These are phyloP conservation scores for Synergus umbraculus DNA, from an alignment of 2,888 invertebrate species.

Conservation along the genomic window DNA sequence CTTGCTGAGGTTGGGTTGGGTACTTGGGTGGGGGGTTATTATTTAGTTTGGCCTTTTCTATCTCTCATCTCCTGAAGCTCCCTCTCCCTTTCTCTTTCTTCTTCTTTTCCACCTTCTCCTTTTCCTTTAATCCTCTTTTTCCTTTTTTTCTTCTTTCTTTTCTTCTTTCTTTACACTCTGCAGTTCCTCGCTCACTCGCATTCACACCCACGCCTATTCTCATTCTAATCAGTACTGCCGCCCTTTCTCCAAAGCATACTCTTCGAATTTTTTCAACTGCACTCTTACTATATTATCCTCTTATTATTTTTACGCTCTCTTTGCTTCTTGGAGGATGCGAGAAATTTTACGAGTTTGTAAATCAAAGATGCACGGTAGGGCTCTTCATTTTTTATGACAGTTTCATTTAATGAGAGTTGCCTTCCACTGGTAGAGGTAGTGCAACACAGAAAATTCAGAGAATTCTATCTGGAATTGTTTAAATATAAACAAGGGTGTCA, in stretches of 20 bases:
- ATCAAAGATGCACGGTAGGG: neutral
- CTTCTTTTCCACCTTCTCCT: conserved; percentile 40
- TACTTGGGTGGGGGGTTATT: conserved; percentile 71
- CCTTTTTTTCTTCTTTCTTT: conserved; percentile 42
- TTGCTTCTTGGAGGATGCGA: neutral
- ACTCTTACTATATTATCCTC: conserved; percentile 42
- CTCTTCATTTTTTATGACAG: neutral
- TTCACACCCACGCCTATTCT: conserved; percentile 73
- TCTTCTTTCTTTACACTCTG: conserved; percentile 42
- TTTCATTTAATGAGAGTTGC: neutral
- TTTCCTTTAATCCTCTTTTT: conserved; percentile 45
- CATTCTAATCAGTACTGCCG: conserved; percentile 72
- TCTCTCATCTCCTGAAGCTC: conserved; percentile 71
- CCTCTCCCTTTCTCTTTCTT: conserved; percentile 45
- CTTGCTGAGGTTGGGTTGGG: conserved; percentile 66
- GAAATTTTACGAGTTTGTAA: neutral
- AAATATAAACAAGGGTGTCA: neutral
- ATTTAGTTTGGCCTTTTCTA: conserved; percentile 75
- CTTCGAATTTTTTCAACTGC: conserved; percentile 52
- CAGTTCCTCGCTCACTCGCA: conserved; percentile 24
- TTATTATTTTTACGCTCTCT: conserved; percentile 6
- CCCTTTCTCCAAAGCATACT: conserved; percentile 55
- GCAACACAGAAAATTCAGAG: neutral
- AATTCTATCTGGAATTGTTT: neutral
- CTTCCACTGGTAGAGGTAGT: no score